A percentile compares a stretch with the other conserved stretches of the same genome.
Conservation (phyloP, 2,113 vertebrate species). For the Silurus asotus region DNA sequence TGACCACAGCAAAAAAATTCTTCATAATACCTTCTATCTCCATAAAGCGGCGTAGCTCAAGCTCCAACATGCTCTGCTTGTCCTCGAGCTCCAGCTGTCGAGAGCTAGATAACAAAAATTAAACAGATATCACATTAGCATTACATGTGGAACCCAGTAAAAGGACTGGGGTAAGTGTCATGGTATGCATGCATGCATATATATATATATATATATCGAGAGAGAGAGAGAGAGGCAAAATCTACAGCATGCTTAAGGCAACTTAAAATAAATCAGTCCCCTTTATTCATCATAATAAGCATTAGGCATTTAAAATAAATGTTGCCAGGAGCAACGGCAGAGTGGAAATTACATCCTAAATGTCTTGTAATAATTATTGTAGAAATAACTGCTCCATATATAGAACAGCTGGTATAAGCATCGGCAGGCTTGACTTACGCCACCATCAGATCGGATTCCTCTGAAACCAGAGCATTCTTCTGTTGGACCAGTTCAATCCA, state of each 20-base stretch:
- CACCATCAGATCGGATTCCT: conserved; percentile 95
- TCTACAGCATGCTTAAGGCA: conserved; percentile 5
- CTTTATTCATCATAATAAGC: conserved; percentile 36
- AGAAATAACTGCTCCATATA: neutral
- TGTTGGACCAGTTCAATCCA: conserved; percentile 86
- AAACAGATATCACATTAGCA: conserved; percentile 4
- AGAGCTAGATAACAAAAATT: conserved; percentile 67
- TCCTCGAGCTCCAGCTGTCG: conserved; percentile 89
- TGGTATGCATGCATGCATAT: conserved; percentile 4
- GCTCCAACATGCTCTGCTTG: conserved; percentile 84
- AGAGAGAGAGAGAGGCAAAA: conserved; percentile 47
- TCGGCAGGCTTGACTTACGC: conserved; percentile 71
- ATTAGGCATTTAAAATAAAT: conserved; percentile 36
- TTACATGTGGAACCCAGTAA: neutral
- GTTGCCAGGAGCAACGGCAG: conserved; percentile 50
- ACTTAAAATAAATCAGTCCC: conserved; percentile 30
- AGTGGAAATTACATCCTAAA: neutral
- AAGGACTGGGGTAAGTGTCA: neutral
- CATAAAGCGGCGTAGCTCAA: conserved; percentile 81
- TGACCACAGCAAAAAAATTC: conserved; percentile 59
- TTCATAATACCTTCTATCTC: conserved; percentile 71
- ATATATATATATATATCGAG: conserved; percentile 1
- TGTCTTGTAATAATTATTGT: conserved; percentile 11
- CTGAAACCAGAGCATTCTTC: conserved; percentile 84
- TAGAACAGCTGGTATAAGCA: neutral